phyloP scores from a whole-genome alignment of 2,113 vertebrate genomes.

The Polyodon spathula region DNA sequence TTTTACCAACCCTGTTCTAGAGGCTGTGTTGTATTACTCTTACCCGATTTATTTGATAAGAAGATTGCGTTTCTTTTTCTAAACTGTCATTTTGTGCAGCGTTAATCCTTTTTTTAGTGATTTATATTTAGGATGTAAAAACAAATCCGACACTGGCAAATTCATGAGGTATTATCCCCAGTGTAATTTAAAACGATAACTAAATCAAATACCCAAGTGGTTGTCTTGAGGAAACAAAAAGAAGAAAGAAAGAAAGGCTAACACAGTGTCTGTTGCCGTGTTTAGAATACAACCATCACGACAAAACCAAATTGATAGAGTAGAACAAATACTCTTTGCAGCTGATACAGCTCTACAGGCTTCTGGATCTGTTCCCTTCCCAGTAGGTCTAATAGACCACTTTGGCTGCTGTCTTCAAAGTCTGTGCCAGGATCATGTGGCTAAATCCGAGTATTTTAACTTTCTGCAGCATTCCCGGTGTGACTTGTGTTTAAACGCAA shows the following conservation, averaged over 20 bases:
- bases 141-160: constrained; percentile 4
- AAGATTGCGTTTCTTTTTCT: too few species aligned
- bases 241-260: too few species aligned
- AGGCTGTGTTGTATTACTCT: too few species aligned
- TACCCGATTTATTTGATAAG: too few species aligned
- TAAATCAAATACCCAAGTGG: constrained; percentile 40
- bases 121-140: not conserved
- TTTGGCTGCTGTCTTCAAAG: constrained; percentile 42
- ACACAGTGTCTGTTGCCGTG: constrained; percentile 1
- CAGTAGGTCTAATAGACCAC: constrained; percentile 46
- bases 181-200: constrained; percentile 51
- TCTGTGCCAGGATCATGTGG: constrained; percentile 33
- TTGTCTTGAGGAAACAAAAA: constrained; percentile 37
- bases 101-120: too few species aligned
- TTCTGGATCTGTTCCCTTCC: constrained; percentile 35
- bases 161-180: constrained; percentile 34
- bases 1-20: constrained; percentile 29
- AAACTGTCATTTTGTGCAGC: too few species aligned
- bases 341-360: constrained; percentile 44
- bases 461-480: constrained; percentile 20
- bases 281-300: constrained; percentile 11
- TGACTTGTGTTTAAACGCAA: constrained; percentile 27
- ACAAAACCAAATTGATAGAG: constrained; percentile 27
- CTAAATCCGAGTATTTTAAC: constrained; percentile 36
- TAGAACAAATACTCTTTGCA: constrained; percentile 40